Percentiles rank a stretch among this genome's conserved stretches.
Evolutionary conservation across 92 coral and sea anemone genomes (phyloP).

Genomic region (Heteractis magnifica): DNA sequence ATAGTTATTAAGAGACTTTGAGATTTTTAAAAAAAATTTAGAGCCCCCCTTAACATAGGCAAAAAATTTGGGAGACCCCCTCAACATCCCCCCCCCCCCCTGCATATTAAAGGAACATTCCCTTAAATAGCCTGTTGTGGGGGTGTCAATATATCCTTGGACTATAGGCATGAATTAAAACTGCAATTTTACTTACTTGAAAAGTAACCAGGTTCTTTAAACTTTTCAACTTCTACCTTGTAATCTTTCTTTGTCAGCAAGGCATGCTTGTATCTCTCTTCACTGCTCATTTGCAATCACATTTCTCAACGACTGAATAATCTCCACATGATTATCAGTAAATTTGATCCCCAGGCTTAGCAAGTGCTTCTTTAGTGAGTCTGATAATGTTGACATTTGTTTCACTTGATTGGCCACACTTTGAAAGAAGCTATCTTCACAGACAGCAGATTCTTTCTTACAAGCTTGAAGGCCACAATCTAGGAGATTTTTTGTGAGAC

Average conservation of each 20-base stretch:
- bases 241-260: slow-evolving; percentile 28
- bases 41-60: no score
- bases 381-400: slow-evolving; percentile 28
- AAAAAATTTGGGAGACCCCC: no score
- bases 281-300: slow-evolving; percentile 33
- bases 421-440: slow-evolving; percentile 40
- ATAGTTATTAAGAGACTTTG: no score
- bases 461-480: slow-evolving; percentile 15
- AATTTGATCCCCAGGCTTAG: slow-evolving; percentile 14
- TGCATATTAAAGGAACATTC: no score
- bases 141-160: no score
- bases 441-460: slow-evolving; percentile 26
- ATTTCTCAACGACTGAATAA: slow-evolving; percentile 20
- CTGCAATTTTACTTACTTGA: slow-evolving; percentile 15
- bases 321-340: slow-evolving; percentile 13
- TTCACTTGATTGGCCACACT: slow-evolving; percentile 29
- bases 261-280: slow-evolving; percentile 40
- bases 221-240: slow-evolving; percentile 37
- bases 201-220: slow-evolving; percentile 39
- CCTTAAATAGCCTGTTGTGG: no score
- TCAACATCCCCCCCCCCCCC: no score
- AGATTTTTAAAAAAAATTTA: no score
- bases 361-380: slow-evolving; percentile 26
- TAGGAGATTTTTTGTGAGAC: slow-evolving; percentile 25
- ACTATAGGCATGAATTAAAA: no score